Evolutionary conservation across 2,888 invertebrate genomes (phyloP).

Genomic region (Diarsia rubi): DNA sequence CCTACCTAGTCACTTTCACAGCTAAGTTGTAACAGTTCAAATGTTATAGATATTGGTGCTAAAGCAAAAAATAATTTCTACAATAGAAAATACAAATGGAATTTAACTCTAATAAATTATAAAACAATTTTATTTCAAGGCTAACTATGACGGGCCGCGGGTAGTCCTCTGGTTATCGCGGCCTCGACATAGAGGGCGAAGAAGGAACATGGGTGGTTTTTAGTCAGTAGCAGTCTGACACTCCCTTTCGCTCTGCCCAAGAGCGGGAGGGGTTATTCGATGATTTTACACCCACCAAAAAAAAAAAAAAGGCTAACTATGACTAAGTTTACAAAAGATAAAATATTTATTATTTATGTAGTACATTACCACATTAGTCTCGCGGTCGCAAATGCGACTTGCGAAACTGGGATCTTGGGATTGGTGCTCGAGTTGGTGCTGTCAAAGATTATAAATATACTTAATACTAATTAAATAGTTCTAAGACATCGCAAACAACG

Average conservation of each 20-base stretch:
- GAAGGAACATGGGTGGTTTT: no score
- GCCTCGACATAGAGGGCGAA: no score
- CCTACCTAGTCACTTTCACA: no score
- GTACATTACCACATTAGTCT: not conserved
- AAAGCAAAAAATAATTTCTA: not conserved
- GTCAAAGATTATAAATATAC: not conserved
- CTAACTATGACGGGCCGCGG: not conserved
- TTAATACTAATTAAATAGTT: not conserved
- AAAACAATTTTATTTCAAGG: not conserved
- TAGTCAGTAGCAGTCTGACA: no score
- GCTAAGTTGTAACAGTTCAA: not conserved
- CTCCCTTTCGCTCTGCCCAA: no score
- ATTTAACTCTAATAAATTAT: not conserved
- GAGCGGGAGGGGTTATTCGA: no score
- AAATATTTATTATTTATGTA: not conserved
- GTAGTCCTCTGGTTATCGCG: no score
- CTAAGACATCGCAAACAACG: not conserved
- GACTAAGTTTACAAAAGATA: not conserved
- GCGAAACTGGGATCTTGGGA: not conserved
- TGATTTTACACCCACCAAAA: no score
- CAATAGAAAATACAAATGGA: not conserved
- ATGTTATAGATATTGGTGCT: not conserved
- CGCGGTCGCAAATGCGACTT: not conserved
- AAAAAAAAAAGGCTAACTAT: not conserved
- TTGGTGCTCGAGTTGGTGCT: not conserved